phyloP scores from a whole-genome alignment of 2,113 vertebrate genomes.

The Brachypodius melanocephalos region DNA sequence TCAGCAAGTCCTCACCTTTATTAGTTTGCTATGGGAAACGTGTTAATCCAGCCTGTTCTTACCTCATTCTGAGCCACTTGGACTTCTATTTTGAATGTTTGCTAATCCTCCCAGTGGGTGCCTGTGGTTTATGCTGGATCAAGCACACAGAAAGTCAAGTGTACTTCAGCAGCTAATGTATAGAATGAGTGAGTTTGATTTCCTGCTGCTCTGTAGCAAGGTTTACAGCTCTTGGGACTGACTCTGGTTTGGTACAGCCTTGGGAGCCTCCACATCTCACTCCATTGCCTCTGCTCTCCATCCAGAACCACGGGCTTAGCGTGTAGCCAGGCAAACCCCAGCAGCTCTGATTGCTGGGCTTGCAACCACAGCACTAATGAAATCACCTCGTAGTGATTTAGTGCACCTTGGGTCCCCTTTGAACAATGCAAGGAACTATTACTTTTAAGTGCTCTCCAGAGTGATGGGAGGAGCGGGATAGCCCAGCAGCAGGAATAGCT shows the following conservation, averaged over 20 bases:
- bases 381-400: background rate
- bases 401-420: background rate
- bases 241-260: background rate
- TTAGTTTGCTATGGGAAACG: background rate
- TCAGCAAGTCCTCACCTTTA: constrained; percentile 40
- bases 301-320: background rate
- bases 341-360: background rate
- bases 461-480: background rate
- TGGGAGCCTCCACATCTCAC: background rate
- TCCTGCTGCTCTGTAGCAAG: background rate
- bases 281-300: background rate
- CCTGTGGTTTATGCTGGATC: constrained; percentile 32
- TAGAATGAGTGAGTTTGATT: background rate
- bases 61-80: background rate
- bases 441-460: background rate
- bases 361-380: background rate
- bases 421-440: background rate
- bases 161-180: background rate
- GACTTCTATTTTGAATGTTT: constrained; percentile 14
- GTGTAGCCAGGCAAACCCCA: background rate
- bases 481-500: background rate
- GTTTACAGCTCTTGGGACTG: background rate
- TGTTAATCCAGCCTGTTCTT: constrained; percentile 24
- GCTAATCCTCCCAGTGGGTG: constrained; percentile 31
- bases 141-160: background rate